Evolutionary conservation across 2,888 invertebrate genomes (phyloP), one percentile per base, ranked within the genome.

Genomic region (Loripinus fragilis): DNA sequence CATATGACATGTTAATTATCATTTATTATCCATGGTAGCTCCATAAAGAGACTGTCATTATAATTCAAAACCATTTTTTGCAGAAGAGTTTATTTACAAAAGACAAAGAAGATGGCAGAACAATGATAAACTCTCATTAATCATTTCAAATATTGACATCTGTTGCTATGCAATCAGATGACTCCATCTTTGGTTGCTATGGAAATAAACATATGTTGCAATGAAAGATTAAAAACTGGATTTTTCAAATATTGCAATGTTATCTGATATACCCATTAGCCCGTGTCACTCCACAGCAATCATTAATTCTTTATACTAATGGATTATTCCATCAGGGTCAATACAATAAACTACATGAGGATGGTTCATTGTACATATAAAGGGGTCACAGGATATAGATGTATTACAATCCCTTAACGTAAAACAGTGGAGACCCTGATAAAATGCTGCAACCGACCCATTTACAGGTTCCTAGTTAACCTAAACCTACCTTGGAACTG

Each of bases 121-220:
- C 8, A 60, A 60, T 28, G 28, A 60, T 25, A 33, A 60, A 30
- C 60, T 10, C 33, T 33, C 60, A 60, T 60, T 60, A 60, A 60
- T 60, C 60, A 60, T 60, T 60, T 38, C 33, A 33, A 60, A 60
- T n/a, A 60, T 60, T 60, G 60, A 60, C 60, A 60, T 60, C 60
- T 60, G 60, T 60, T 60, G 60, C 60, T 60, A 60, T 28, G 60
- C 60, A 60, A 60, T 60, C 60, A 60, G 60, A 28, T 60, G 60
- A 30, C 60, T 60, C 60, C 17, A 33, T 60, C 60, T 60, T 60
- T 60, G 30, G 60, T 60, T 60, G 60, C 60, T 60, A 60, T 60
- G 60, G 60, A 60, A 33, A 60, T 60, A 60, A 60, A 60, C 60
- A 60, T 60, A 60, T 60, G 60, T 28, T 60, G 60, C 60, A 60